Base-by-base conservation (phyloP, 2,797 vertebrate genomes). In the Melanogrammus aeglefinus region DNA sequence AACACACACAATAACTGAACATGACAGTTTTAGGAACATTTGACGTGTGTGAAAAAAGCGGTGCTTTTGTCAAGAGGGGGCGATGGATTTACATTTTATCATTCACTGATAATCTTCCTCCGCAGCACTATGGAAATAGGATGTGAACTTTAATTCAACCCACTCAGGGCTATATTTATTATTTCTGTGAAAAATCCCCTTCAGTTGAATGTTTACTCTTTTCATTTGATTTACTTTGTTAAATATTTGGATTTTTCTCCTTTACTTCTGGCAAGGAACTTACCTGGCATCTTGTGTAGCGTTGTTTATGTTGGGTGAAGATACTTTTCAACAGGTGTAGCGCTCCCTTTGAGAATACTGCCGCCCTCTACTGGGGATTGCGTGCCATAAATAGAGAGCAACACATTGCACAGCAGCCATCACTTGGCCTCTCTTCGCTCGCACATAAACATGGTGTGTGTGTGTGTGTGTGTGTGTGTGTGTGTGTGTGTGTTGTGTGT, bases 351-450 rank as follows among this genome's bases (percentile, higher is more conserved):
- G 84, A 84, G 90, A 82, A 73, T 71, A 88, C 81, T 75, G 24
- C 80, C 88, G 85, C 87, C 89, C 91, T 86, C 90, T 90, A 66
- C 85, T 91, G 90, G 91, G 85, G 31, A 89, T 18, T 16, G 36
- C 9, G 72, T 72, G 77, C 39, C 76, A 85, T 69, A 73, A 78
- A 79, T 76, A 38, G 13, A 70, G 1, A 2, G 13, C n/a, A 0
- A 72, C 39, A 0, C 16, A 24, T 18, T 24, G 72, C 13, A 24
- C 44, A 77, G 75, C 76, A 44, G 41, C 38, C 31, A 47, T 47
- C 70, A 69, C 36, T 6, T 76, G 35, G n/a, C 24, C 21, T 66
- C 57, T 8, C 47, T 35, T n/a, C 57, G 66, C 51, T 39, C 21
- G 5, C 16, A 39, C 21, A 73, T 18, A 36, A 9, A 39, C 33